Evolutionary conservation across 2,797 vertebrate species (phyloP), one percentile per base, ranked within the genome.

Genomic region (Hippocampus kuda): DNA sequence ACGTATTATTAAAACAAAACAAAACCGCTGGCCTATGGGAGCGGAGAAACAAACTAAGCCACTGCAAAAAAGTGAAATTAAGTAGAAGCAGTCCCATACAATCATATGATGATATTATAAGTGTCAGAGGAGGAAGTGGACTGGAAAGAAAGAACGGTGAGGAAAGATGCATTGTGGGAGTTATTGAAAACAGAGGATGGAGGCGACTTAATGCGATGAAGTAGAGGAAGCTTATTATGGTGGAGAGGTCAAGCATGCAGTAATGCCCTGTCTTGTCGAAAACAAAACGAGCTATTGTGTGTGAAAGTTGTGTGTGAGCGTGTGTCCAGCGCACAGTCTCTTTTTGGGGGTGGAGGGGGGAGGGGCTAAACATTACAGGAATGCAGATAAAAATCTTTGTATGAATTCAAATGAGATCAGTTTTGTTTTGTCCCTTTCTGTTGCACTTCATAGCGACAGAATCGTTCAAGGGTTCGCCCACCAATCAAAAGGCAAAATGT

Each of bases 181-280:
- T 51, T 66, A 11, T 42, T 56, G 66, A 67, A 41, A 46, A 42
- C 0, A 15, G 68, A 67, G 60, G 72, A 54, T 34, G 34, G n/a
- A 56, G 38, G 51, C 66, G 51, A 67, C 51, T 60, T 61, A 71
- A 46, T 9, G 62, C 57, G 66, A 51, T 12, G 68, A 69, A 73
- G 77, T 63, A 48, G 73, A 72, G 65, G 30, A 72, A 74, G 54
- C 72, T 75, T 77, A 82, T 84, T 83, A 81, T 78, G 71, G 75
- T 78, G 71, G 78, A 85, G 80, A 83, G 81, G 85, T 85, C 85
- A 83, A 82, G 75, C 80, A 57, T 77, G 83, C 70, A 54, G 63
- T 77, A 56, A 83, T 78, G 78, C 71, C 78, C 72, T 48, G 77
- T 77, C 71, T 67, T 44, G 67, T 69, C 70, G 79, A 77, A 79